Evolutionary conservation across 2,797 vertebrate genomes (phyloP).

Genomic region (Phaenicophaeus curvirostris): DNA sequence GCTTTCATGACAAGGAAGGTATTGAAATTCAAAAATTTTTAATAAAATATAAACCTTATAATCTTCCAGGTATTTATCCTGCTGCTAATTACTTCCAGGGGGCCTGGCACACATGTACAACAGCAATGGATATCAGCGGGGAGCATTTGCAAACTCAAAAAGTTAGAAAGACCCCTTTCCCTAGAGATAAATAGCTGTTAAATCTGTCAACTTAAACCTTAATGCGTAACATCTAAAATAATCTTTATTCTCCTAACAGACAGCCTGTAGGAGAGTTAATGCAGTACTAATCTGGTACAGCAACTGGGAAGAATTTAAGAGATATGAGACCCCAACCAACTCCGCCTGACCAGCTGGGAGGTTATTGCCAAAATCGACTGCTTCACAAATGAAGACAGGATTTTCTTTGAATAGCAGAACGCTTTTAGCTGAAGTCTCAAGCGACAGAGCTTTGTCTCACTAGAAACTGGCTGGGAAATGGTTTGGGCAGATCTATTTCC

Average conservation of each 20-base stretch:
- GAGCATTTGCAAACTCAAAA: conserved; percentile 57
- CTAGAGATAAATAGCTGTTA: conserved; percentile 60
- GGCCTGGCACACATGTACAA: conserved; percentile 56
- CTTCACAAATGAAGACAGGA: neutral
- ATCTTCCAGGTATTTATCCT: conserved; percentile 68
- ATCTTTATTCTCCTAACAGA: conserved; percentile 11
- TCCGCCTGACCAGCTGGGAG: neutral
- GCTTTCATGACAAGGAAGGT: conserved; percentile 50
- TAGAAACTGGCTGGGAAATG: neutral
- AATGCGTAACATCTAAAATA: conserved; percentile 17
- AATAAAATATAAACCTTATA: conserved; percentile 60
- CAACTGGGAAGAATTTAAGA: neutral
- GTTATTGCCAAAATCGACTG: neutral
- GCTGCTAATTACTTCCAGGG: conserved; percentile 66
- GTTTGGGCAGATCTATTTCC: neutral
- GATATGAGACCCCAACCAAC: neutral
- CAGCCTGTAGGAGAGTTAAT: neutral
- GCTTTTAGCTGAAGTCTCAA: neutral
- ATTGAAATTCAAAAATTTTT: conserved; percentile 58
- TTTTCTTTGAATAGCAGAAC: neutral
- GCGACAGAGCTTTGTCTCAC: neutral
- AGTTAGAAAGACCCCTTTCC: conserved; percentile 52
- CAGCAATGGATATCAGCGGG: conserved; percentile 61
- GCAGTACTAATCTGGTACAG: conserved; percentile 20
- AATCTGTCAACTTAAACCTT: conserved; percentile 61